A percentile compares a stretch with the other conserved stretches of the same genome.
Evolutionary conservation across 2,113 vertebrate species (phyloP).

Genomic region (Machaerirhynchus nigripectus): DNA sequence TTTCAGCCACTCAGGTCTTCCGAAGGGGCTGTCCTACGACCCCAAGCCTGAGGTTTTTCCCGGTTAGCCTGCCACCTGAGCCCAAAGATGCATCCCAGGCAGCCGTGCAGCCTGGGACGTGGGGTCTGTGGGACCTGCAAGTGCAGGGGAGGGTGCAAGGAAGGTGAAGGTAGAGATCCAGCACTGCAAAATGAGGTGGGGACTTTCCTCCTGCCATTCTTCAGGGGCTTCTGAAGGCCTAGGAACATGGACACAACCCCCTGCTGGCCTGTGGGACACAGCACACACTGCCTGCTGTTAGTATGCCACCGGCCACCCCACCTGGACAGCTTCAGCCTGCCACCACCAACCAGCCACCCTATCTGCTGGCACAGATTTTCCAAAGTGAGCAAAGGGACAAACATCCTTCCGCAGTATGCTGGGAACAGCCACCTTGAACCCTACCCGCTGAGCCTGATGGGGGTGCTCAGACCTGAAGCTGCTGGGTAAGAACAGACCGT

Average conservation of each 20-base stretch:
- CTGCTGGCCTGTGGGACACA: not conserved
- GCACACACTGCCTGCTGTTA: not conserved
- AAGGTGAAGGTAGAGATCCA: not conserved
- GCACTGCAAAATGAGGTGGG: not conserved
- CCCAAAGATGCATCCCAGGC: not conserved
- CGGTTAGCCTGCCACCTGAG: accelerated
- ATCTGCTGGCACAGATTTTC: not conserved
- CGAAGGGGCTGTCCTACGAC: not conserved
- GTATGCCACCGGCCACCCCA: accelerated
- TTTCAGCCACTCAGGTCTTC: not conserved
- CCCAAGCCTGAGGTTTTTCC: not conserved
- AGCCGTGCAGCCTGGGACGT: accelerated
- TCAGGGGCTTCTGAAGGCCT: not conserved
- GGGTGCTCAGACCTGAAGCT: not conserved
- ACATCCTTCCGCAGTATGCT: not conserved
- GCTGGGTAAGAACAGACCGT: not conserved
- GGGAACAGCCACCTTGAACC: not conserved
- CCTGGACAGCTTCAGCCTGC: not conserved
- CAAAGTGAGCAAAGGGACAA: not conserved
- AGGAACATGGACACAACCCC: not conserved
- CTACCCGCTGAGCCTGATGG: accelerated
- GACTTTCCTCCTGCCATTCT: not conserved
- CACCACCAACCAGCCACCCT: not conserved
- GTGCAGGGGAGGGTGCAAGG: not conserved
- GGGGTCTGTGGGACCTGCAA: not conserved